phyloP scores from a whole-genome alignment of 2,888 invertebrate species.

The Lydus trimaculatus region DNA sequence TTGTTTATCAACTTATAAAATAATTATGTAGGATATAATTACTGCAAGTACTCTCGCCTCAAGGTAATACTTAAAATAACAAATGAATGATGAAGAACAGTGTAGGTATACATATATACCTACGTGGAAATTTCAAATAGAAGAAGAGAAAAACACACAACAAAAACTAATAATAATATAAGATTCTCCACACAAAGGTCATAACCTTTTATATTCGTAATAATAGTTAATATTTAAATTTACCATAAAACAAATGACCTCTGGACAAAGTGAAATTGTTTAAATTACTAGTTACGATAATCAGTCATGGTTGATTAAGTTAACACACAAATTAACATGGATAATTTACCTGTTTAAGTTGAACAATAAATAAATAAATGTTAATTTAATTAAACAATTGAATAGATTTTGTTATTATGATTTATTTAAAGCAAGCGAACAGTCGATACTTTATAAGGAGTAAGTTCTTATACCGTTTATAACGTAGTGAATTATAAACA shows the following conservation, averaged over 20 bases:
- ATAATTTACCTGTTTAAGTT: neutral
- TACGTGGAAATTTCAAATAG: neutral
- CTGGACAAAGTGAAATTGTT: constrained; percentile 2
- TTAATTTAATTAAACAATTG: neutral
- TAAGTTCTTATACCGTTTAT: neutral
- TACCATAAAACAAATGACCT: neutral
- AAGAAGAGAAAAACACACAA: constrained; percentile 7
- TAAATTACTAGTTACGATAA: neutral
- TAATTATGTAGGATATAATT: constrained; percentile 32
- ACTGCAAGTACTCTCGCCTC: constrained; percentile 31
- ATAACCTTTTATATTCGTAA: neutral
- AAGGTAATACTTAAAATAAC: constrained; percentile 32
- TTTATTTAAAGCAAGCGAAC: neutral
- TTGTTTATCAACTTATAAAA: constrained; percentile 32
- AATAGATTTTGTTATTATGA: neutral
- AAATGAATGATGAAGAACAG: constrained; percentile 26
- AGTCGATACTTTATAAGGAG: neutral
- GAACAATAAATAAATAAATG: neutral
- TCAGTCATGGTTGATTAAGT: neutral
- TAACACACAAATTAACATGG: neutral
- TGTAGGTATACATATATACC: neutral
- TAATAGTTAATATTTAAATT: neutral
- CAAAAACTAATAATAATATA: neutral
- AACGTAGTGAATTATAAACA: neutral
- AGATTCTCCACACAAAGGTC: neutral